Base-by-base conservation (phyloP, 2,888 invertebrate species). In the Volucella inanis region DNA sequence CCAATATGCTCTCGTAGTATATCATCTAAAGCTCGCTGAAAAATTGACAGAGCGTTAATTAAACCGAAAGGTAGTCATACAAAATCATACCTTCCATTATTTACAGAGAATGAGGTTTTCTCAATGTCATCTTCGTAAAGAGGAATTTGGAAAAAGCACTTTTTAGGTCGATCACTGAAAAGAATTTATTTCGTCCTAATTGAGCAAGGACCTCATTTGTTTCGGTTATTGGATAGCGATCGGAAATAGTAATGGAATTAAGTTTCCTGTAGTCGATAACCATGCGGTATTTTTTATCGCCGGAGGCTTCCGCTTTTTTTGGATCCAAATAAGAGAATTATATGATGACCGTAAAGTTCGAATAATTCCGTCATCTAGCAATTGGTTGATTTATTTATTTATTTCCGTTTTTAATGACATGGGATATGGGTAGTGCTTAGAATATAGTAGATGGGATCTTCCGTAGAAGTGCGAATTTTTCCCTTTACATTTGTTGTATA, bases 71-170 rank as follows among this genome's bases (percentile, higher is more conserved):
- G 81, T 1, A 76, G 65, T 11, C 75, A 47, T 12, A 54, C 65
- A 31, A 82, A 86, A 22, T 82, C 76, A 15, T 65, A 64, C 15
- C 65, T 71, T 3, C 64, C 75, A 22, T 72, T 72, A 31, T 47
- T 78, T 3, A 78, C 41, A 14, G 70, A 71, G 55, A 71, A 55
- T 18, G 75, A 43, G 6, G 70, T 68, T 50, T 57, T 75, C 39
- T 70, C 55, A 15, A 71, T 59, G 3, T 55, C 78, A 14, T 38
- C 49, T 64, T 70, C 74, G 18, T 74, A 22, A 50, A 86, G 54
- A 3, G 76, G 55, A 54, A 86, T 86, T 45, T 68, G 64, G 52
- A 67, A 61, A 57, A 86, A 84, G 3, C 75, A 22, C 71, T 82
- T 59, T 75, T 82, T 11, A 72, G 55, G 15, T 72, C 72, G 3